A percentile compares a stretch with the other conserved stretches of the same genome.
Evolutionary conservation across 2,113 vertebrate genomes (phyloP).

Genomic region (Mus spicilegus): DNA sequence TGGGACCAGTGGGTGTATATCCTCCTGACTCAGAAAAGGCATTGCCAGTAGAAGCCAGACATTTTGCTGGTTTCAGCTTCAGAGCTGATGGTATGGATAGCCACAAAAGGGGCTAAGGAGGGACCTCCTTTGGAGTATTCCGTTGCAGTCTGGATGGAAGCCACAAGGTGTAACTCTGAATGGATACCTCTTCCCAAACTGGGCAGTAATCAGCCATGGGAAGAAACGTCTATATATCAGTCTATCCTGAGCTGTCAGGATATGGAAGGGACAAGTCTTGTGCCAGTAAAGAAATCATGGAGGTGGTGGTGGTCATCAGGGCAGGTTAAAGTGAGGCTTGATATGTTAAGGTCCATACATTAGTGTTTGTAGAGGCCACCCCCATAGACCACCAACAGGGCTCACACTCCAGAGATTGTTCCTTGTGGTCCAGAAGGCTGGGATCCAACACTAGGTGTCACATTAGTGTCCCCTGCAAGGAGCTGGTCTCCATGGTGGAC

Average conservation of each 20-base stretch:
- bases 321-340: neutral
- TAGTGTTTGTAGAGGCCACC: rapidly evolving
- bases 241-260: rapidly evolving
- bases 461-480: rapidly evolving
- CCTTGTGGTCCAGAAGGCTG: rapidly evolving
- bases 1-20: rapidly evolving
- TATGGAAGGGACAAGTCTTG: rapidly evolving
- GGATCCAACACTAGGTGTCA: too few species aligned
- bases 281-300: rapidly evolving
- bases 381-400: rapidly evolving
- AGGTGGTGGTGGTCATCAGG: neutral
- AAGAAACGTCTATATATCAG: rapidly evolving
- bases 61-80: too few species aligned
- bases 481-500: neutral
- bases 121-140: too few species aligned
- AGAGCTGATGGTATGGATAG: neutral
- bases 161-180: too few species aligned
- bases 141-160: rapidly evolving
- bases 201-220: rapidly evolving
- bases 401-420: rapidly evolving
- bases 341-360: neutral
- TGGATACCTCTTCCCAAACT: neutral
- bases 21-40: neutral
- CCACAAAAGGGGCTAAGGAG: rapidly evolving
- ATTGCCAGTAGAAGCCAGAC: rapidly evolving